Percentiles rank a stretch among this genome's conserved stretches.
Evolutionary conservation across 2,888 invertebrate genomes (phyloP).

Genomic region (Panzeria rudis): DNA sequence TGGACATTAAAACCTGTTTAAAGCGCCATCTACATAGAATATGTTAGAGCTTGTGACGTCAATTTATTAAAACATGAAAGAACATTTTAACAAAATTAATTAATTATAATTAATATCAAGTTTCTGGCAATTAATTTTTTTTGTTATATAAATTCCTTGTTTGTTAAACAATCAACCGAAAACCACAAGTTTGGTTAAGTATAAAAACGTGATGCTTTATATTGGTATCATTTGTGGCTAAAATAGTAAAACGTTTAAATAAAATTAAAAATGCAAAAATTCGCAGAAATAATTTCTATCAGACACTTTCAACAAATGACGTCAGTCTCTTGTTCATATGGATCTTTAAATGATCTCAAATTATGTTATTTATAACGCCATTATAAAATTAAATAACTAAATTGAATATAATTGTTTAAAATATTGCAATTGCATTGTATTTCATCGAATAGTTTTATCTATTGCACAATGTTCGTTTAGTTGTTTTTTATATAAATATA

Average conservation of each 20-base stretch:
- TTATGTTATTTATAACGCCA: not conserved
- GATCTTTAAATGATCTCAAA: not conserved
- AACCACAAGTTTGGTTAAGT: conserved; percentile 21
- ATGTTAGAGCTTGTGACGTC: not conserved
- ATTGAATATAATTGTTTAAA: not conserved
- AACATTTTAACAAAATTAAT: not conserved
- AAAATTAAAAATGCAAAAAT: not conserved
- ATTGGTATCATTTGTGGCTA: conserved; percentile 6
- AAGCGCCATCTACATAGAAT: not conserved
- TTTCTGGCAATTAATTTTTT: not conserved
- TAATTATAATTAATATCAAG: not conserved
- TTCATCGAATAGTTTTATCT: not conserved
- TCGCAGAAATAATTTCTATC: not conserved
- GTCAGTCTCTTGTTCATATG: conserved; percentile 27
- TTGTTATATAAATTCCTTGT: conserved; percentile 11
- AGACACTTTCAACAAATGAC: not conserved
- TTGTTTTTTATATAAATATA: not conserved
- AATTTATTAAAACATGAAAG: conserved; percentile 4
- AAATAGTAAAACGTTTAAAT: conserved; percentile 4
- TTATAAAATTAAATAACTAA: not conserved
- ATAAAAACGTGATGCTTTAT: conserved; percentile 17
- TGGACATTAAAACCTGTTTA: not conserved
- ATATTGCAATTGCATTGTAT: not conserved
- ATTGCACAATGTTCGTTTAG: conserved; percentile 2
- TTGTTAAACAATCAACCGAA: conserved; percentile 6